Evolutionary conservation across 2,888 invertebrate genomes (phyloP), one percentile per base, ranked within the genome.

Genomic region (Bhutanitis thaidina): DNA sequence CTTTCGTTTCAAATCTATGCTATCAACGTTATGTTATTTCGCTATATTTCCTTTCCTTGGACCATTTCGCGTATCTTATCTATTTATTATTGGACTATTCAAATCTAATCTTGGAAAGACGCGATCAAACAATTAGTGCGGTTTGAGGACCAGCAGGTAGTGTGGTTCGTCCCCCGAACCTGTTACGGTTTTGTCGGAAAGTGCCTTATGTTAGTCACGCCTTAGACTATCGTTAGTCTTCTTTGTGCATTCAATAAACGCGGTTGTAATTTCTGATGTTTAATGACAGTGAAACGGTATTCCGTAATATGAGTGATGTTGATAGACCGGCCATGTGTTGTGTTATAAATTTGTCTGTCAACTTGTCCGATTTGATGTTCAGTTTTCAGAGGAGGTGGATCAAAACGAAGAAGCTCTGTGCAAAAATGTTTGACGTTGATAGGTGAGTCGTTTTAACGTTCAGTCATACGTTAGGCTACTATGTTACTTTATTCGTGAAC

Each of bases 11-110:
- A 34, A 39, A 38, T 50, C 16, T 27, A 30, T n/a, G 13, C 16
- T 36, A 20, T 34, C 12, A 15, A 43, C 29, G 13, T 38, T 38
- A 43, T 50, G 32, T 25, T 35, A 43, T 35, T 32, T 34, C 20
- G 10, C 43, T 32, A 32, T 43, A 43, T 68, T 13, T 65, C 62
- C 71, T 71, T 77, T 74, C 74, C 77, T 78, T 80, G 83, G 62
- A 68, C 84, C 63, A 82, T 61, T 77, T 86, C 54, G 53, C 47
- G 41, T 79, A 79, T 82, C 81, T 82, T 71, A 82, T 84, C 82
- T 53, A 40, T 48, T 49, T 47, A 54, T 59, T 67, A 63, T 47
- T 47, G 43, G 61, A 64, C 64, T 60, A 58, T 49, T 7, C n/a
- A 7, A 62, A 61, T 64, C 52, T 58, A 51, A 53, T 51, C 53